Conservation (phyloP, 2,888 invertebrate species). For the Amphipoea lucens region DNA sequence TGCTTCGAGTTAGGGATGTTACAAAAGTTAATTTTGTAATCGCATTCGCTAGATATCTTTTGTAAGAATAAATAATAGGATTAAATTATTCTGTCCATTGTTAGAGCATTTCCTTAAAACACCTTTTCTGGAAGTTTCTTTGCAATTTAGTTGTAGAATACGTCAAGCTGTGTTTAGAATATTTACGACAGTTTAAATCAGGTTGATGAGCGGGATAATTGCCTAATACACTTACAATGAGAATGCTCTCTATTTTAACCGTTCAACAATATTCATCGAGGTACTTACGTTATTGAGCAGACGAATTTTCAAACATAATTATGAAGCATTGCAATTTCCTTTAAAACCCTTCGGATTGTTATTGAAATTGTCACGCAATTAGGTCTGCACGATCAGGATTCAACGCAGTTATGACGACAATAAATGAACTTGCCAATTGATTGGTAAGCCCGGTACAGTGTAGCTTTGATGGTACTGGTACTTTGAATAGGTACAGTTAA, state of each 20-base stretch:
- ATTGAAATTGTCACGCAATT: neutral
- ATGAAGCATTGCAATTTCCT: neutral
- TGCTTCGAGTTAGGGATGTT: conserved; percentile 21
- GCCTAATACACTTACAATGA: neutral
- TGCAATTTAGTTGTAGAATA: neutral
- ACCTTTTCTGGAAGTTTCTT: neutral
- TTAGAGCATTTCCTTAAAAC: neutral
- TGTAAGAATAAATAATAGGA: neutral
- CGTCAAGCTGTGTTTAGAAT: no score
- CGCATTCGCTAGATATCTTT: neutral
- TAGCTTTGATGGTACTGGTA: neutral
- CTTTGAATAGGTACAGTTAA: neutral
- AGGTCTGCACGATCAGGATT: neutral
- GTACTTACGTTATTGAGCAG: neutral
- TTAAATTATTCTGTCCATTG: neutral
- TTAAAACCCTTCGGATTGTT: neutral
- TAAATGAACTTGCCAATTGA: neutral
- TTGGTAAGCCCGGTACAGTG: no score
- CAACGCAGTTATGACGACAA: neutral
- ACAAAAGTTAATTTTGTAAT: neutral
- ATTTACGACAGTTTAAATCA: neutral
- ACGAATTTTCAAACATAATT: neutral
- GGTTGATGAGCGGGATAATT: neutral
- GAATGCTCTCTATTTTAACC: neutral
- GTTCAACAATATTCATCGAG: neutral